phyloP scores from a whole-genome alignment of 1,140 invertebrate genomes.

The Drosophila saltans region DNA sequence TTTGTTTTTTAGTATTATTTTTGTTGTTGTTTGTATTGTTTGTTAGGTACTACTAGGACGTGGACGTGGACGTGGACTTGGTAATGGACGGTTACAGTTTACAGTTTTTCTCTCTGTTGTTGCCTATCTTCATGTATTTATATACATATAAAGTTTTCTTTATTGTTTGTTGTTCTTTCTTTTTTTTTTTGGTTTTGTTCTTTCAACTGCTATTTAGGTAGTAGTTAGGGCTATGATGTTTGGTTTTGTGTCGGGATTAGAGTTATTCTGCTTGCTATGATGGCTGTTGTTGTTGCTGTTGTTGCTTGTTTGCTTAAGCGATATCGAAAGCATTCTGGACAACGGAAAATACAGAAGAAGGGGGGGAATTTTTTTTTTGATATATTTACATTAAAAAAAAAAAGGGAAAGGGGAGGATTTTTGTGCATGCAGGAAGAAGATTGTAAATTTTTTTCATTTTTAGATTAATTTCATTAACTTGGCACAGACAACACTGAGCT shows the following conservation, averaged over 20 bases:
- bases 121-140: too few relatives aligned
- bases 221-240: conserved; percentile 23
- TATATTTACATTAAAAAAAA: conserved; percentile 15
- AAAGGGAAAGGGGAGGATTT: neutral
- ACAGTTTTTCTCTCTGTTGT: too few relatives aligned
- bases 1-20: neutral
- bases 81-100: too few relatives aligned
- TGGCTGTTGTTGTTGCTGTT: conserved; percentile 31
- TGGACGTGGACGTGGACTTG: too few relatives aligned
- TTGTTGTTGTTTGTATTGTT: conserved; percentile 14
- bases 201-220: conserved; percentile 14
- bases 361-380: conserved; percentile 11
- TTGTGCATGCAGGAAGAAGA: too few relatives aligned
- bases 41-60: too few relatives aligned
- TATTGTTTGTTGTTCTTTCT: too few relatives aligned
- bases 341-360: conserved; percentile 54
- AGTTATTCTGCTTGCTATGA: conserved; percentile 37
- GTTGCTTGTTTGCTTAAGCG: conserved; percentile 56
- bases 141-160: too few relatives aligned
- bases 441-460: too few relatives aligned
- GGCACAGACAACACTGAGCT: conserved; percentile 43
- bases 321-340: conserved; percentile 73
- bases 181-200: neutral
- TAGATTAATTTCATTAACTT: conserved; percentile 11
- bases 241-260: conserved; percentile 34